phyloP scores from a whole-genome alignment of 2,888 invertebrate species.

The Nebria brevicollis region DNA sequence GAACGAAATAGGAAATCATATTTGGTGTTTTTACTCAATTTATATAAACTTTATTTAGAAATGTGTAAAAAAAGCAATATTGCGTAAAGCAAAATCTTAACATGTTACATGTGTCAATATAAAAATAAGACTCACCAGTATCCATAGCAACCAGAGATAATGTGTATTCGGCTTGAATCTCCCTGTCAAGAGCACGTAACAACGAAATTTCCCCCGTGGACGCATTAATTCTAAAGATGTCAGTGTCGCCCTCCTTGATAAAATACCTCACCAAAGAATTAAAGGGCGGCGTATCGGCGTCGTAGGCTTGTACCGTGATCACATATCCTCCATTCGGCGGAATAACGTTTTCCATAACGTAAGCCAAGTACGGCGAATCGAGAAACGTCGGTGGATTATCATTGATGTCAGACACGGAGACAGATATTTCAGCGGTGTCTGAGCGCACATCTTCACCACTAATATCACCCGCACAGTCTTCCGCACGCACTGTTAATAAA shows the following conservation, averaged over 20 bases:
- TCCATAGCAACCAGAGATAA: conserved; percentile 93
- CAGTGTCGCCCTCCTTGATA: conserved; percentile 91
- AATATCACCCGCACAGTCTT: conserved; percentile 84
- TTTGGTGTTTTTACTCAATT: not conserved
- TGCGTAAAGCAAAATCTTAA: too few relatives aligned
- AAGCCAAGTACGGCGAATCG: conserved; percentile 93
- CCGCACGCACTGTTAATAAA: conserved; percentile 83
- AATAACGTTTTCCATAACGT: conserved; percentile 92
- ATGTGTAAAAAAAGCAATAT: not conserved
- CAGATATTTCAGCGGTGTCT: conserved; percentile 83
- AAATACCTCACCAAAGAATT: conserved; percentile 92
- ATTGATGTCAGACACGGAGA: conserved; percentile 90
- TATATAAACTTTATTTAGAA: not conserved
- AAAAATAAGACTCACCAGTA: conserved; percentile 75
- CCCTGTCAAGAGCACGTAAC: conserved; percentile 84
- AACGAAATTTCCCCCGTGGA: conserved; percentile 91
- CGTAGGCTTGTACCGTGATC: conserved; percentile 85
- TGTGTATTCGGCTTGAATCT: conserved; percentile 84
- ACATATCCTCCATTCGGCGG: conserved; percentile 85
- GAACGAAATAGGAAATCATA: not conserved
- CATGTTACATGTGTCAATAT: too few relatives aligned
- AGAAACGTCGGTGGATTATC: conserved; percentile 93
- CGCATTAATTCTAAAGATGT: conserved; percentile 91
- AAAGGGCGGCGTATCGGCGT: conserved; percentile 90
- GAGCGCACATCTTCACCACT: conserved; percentile 68